Evolutionary conservation across 2,797 vertebrate species (phyloP).

Genomic region (Takifugu rubripes): DNA sequence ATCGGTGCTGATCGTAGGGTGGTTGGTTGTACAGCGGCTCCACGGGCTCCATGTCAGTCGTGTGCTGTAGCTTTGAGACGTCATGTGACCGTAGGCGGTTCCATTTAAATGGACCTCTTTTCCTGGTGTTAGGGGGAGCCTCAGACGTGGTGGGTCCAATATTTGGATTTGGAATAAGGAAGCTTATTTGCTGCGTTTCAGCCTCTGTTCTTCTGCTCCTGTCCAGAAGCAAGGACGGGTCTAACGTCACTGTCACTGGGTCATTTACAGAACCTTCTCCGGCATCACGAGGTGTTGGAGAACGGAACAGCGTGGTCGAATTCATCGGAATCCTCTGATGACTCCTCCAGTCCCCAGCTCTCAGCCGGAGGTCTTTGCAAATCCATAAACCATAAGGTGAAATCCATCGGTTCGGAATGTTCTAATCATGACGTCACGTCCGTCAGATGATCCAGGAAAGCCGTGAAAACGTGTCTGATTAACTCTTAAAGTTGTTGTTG

Average conservation of each 20-base stretch:
- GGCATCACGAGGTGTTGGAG: constrained; percentile 86
- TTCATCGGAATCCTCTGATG: constrained; percentile 92
- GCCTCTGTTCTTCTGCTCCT: no score
- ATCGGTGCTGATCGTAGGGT: background rate
- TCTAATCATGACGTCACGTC: no score
- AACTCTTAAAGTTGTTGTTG: background rate
- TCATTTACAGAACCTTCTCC: constrained; percentile 85
- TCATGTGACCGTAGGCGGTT: no score
- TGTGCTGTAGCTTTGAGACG: background rate
- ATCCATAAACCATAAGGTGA: constrained; percentile 40
- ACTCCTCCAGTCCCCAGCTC: constrained; percentile 91
- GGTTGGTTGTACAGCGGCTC: background rate
- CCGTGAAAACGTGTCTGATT: no score
- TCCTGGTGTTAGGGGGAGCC: no score
- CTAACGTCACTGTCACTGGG: constrained; percentile 63
- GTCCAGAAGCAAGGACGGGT: no score
- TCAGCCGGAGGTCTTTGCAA: constrained; percentile 73
- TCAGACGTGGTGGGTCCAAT: no score
- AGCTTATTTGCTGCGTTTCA: no score
- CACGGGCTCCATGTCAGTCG: background rate
- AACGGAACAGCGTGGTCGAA: constrained; percentile 92
- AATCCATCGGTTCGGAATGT: background rate
- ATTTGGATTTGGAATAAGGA: no score
- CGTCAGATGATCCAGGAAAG: no score
- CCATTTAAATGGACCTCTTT: no score